Evolutionary conservation across 2,113 vertebrate species (phyloP), one percentile per base, ranked within the genome.

Genomic region (Cebidichthys violaceus): DNA sequence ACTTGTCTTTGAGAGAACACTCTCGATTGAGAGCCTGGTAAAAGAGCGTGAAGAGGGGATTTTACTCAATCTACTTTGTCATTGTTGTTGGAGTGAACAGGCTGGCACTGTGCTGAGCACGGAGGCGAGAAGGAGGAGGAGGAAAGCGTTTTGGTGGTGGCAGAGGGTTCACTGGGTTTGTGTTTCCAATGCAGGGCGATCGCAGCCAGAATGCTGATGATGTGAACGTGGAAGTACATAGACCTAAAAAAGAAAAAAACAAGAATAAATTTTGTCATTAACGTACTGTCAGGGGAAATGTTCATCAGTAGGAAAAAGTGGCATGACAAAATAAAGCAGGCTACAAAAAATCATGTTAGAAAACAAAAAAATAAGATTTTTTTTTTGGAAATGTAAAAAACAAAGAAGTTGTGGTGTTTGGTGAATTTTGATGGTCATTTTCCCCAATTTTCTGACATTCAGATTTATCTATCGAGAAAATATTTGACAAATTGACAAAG

Each of bases 191-290:
- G 95, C 82, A 98, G 93, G 70, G 93, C 65, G 3, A 97, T 85
- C 71, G 95, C 93, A 45, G 95, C 92, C 94, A 99, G 93, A 93
- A 98, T 92, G 90, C 97, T 96, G 89, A 97, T 80, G 89, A 99
- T 92, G 89, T 99, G 98, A 87, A 98, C 92, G 70, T 97, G 95
- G 88, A 98, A 99, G 93, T 97, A 99, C 95, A 99, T 94, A 9
- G 98, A 99, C 92, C 98, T 99, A 78, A 14, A 43, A 86, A 1
- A 18, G 22, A 20, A 77, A 74, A 33, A 29, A 11, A 2, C 4
- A 15, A 11, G 0, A 45, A n/a, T 4, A 22, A 68, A 13, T 62
- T 69, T 45, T 27, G 29, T 37, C 2, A 43, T 29, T 15, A 37
- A 77, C 37, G 24, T 13, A 18, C 2, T 27, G 2, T 45, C 18